Percentiles rank a stretch among this genome's conserved stretches.
phyloP scores from a whole-genome alignment of 2,113 vertebrate genomes.

The Leptobrachium leishanense region DNA sequence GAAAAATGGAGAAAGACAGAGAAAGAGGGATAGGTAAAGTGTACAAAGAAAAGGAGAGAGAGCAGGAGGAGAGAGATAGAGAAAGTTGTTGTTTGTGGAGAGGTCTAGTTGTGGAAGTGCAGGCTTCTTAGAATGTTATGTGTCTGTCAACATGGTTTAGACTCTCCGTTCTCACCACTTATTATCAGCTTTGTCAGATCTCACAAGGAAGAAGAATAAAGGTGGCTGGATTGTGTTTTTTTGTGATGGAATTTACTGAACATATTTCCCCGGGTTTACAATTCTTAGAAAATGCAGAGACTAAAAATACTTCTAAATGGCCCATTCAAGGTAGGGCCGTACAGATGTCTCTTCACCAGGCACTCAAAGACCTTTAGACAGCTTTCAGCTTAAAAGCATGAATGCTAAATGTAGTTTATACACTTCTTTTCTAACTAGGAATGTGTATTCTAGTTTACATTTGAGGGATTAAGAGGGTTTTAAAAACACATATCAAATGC shows the following conservation, averaged over 20 bases:
- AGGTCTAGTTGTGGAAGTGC: neutral
- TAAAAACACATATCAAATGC: too few species aligned
- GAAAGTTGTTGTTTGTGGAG: neutral
- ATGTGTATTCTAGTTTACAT: too few species aligned
- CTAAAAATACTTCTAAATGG: neutral
- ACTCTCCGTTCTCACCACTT: neutral
- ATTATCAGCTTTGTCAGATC: conserved; percentile 30
- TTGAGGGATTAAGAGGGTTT: too few species aligned
- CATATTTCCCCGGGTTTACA: neutral
- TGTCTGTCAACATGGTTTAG: neutral
- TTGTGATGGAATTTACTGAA: conserved; percentile 30
- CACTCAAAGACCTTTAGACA: neutral
- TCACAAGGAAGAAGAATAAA: conserved; percentile 4
- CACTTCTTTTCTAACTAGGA: too few species aligned
- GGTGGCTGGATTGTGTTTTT: neutral
- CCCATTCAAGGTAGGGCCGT: neutral
- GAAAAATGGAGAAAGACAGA: too few species aligned
- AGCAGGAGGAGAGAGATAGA: neutral
- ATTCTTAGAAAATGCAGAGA: conserved; percentile 17
- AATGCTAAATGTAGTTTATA: too few species aligned
- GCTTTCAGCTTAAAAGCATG: neutral
- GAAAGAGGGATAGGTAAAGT: too few species aligned
- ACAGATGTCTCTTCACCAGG: neutral
- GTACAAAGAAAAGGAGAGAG: too few species aligned
- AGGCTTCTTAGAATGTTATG: neutral